These are phyloP conservation scores for Ommatoiulus sabulosus DNA, from an alignment of 2,888 invertebrate species.

Conservation along the genomic window DNA sequence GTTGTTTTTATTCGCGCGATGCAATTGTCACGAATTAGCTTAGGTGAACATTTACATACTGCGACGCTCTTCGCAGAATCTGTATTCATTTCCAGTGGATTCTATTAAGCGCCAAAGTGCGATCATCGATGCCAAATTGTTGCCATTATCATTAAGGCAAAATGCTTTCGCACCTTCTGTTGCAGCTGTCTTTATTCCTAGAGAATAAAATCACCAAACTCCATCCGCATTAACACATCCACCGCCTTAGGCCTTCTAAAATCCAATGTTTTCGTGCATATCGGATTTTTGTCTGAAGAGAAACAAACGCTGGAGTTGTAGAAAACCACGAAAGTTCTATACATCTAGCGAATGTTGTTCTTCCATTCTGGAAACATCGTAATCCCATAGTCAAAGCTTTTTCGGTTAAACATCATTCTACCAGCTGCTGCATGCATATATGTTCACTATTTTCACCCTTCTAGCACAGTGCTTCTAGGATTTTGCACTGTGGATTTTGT, in stretches of 20 bases:
- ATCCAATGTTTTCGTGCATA: neutral
- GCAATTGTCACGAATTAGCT: conserved; percentile 24
- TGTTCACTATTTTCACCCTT: neutral
- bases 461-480: conserved; percentile 12
- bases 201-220: conserved; percentile 17
- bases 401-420: neutral
- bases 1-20: conserved; percentile 5
- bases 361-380: neutral
- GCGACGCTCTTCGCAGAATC: neutral
- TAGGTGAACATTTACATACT: neutral
- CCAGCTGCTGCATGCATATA: conserved; percentile 28
- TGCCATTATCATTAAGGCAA: conserved; percentile 14
- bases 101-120: conserved; percentile 29
- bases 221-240: conserved; percentile 13
- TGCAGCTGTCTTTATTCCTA: conserved; percentile 41
- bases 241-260: neutral
- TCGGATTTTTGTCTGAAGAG: neutral
- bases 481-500: too few species aligned
- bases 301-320: neutral
- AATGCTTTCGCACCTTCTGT: conserved; percentile 37
- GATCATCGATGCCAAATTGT: conserved; percentile 45
- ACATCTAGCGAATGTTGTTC: neutral
- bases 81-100: conserved; percentile 13
- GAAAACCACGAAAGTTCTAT: neutral
- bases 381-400: neutral